These are phyloP conservation scores for Cliona cf. orientalis DNA, from an alignment of 37 sponge, comb jelly and placozoan genomes.

Conservation along the genomic window DNA sequence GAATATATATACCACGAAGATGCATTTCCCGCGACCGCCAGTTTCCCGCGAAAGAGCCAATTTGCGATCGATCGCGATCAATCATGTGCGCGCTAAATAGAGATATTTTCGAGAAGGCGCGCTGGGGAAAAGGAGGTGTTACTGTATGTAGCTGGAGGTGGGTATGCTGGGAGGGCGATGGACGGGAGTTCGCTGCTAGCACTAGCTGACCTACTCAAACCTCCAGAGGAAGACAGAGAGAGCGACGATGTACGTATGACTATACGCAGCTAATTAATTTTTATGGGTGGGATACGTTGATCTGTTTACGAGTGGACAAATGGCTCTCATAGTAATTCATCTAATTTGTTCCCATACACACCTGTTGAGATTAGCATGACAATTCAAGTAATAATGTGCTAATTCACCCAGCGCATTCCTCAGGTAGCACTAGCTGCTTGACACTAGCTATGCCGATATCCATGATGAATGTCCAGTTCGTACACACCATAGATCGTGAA, in stretches of 20 bases:
- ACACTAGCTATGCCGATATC: no score
- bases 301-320: no score
- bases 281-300: no score
- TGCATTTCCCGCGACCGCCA: no score
- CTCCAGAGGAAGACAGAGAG: slow-evolving; percentile 41
- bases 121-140: background rate
- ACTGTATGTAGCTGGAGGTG: background rate
- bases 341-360: no score
- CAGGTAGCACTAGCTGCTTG: no score
- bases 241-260: slow-evolving; percentile 33
- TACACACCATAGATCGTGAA: no score
- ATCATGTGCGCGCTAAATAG: background rate
- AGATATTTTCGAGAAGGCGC: background rate
- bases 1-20: no score
- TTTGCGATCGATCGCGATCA: background rate
- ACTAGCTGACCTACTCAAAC: slow-evolving; percentile 65
- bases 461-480: no score
- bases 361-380: background rate
- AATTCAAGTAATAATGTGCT: background rate
- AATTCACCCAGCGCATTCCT: no score
- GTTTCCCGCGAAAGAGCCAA: no score
- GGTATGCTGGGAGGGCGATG: slow-evolving; percentile 15
- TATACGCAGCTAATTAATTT: background rate
- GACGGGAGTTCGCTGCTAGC: slow-evolving; percentile 43
- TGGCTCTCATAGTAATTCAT: no score